These are phyloP conservation scores for Leucopternis melanops DNA, from an alignment of 2,113 vertebrate species.

Conservation along the genomic window DNA sequence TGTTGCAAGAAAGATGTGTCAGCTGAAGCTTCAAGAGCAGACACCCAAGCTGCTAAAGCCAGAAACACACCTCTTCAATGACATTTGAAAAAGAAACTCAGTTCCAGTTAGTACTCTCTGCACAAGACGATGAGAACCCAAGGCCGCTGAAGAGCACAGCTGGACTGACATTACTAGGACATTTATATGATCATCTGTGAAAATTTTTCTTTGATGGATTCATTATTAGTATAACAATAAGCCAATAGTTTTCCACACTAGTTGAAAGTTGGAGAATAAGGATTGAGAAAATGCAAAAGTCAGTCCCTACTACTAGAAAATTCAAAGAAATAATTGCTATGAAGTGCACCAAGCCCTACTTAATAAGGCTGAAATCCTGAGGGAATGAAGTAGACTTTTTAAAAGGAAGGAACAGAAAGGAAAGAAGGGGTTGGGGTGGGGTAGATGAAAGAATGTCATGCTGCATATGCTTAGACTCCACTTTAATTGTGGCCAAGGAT, in stretches of 20 bases:
- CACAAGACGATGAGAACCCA: not conserved
- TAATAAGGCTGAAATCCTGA: not conserved
- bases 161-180: not conserved
- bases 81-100: not conserved
- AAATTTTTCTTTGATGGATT: not conserved
- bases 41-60: not conserved
- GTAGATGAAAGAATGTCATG: not conserved
- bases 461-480: not conserved
- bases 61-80: not conserved
- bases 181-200: not conserved
- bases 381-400: not conserved
- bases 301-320: not conserved
- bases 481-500: not conserved
- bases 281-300: not conserved
- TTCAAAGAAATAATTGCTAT: not conserved
- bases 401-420: not conserved
- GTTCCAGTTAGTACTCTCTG: not conserved
- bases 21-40: not conserved
- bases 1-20: not conserved
- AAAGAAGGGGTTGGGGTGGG: not conserved
- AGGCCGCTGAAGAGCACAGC: not conserved
- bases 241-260: not conserved
- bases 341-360: not conserved
- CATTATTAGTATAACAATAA: not conserved
- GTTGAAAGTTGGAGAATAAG: not conserved